Conservation (phyloP, 2,888 invertebrate species). For the Pseudococcus viburni region DNA sequence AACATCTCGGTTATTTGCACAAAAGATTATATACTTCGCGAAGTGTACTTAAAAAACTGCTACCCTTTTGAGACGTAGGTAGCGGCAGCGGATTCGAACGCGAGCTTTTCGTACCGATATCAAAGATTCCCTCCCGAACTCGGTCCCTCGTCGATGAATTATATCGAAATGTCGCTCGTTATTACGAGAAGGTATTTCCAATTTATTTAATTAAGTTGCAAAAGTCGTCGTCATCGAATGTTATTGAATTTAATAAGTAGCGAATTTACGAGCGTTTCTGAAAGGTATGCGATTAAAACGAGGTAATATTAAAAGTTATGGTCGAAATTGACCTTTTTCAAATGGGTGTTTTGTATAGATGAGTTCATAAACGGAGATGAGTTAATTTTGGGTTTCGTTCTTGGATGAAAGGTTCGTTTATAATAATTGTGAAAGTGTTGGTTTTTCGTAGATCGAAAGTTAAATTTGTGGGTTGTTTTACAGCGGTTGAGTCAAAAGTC, state of each 20-base stretch:
- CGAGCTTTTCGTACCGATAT: neutral
- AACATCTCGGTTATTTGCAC: constrained; percentile 9
- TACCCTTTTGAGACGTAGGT: neutral
- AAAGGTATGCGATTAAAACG: neutral
- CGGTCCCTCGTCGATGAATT: neutral
- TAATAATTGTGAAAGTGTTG: too few relatives aligned
- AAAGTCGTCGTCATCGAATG: neutral
- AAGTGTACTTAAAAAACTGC: neutral
- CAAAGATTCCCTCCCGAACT: neutral
- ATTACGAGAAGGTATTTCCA: neutral
- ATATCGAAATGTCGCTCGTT: constrained; percentile 4
- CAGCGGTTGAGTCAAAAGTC: too few relatives aligned
- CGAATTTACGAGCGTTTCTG: neutral
- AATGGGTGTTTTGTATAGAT: neutral
- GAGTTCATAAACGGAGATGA: neutral
- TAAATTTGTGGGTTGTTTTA: too few relatives aligned
- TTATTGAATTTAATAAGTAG: neutral
- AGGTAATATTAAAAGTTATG: neutral
- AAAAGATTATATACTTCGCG: constrained; percentile 7
- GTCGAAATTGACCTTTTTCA: neutral
- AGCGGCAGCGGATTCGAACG: neutral
- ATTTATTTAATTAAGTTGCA: constrained; percentile 1
- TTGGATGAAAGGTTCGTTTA: neutral
- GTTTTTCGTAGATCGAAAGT: too few relatives aligned
- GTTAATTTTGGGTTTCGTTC: neutral